Evolutionary conservation across 1,140 invertebrate genomes (phyloP).

Genomic region (Ceratina japonica): DNA sequence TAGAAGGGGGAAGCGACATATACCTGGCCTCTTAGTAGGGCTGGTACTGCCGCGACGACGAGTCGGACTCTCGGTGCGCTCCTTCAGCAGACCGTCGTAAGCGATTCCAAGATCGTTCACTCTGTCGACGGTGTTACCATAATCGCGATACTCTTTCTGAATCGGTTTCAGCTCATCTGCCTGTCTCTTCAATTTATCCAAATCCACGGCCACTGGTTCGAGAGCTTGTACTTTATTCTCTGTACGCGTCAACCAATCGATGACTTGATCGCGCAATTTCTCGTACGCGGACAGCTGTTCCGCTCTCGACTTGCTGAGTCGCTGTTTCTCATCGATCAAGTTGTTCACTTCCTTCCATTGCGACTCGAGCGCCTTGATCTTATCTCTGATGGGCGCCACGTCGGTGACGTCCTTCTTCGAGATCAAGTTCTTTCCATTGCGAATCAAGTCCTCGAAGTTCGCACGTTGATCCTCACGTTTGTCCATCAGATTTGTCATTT

Average conservation of each 20-base stretch:
- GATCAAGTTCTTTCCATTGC: conserved; percentile 90
- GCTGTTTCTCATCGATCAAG: conserved; percentile 90
- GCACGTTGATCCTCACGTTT: conserved; percentile 81
- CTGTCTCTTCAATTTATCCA: conserved; percentile 91
- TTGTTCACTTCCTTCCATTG: conserved; percentile 92
- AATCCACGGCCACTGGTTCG: conserved; percentile 91
- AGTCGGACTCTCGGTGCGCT: conserved; percentile 87
- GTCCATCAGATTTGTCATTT: conserved; percentile 81
- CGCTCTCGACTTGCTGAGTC: conserved; percentile 88
- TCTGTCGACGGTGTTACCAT: conserved; percentile 91
- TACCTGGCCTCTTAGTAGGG: conserved; percentile 86
- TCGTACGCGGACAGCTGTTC: conserved; percentile 93
- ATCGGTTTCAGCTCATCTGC: conserved; percentile 93
- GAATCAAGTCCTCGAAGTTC: conserved; percentile 88
- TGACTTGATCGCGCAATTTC: conserved; percentile 88
- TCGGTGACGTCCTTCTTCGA: conserved; percentile 94
- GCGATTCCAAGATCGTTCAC: conserved; percentile 93
- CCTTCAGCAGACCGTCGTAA: conserved; percentile 90
- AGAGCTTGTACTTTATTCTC: conserved; percentile 87
- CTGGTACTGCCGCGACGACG: conserved; percentile 84
- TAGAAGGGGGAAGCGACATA: conserved; percentile 34
- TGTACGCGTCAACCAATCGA: conserved; percentile 91
- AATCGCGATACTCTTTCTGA: conserved; percentile 93
- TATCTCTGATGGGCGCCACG: conserved; percentile 90
- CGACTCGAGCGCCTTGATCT: conserved; percentile 91